phyloP scores from a whole-genome alignment of 2,113 vertebrate genomes.

The Coptodon bakossiorum region DNA sequence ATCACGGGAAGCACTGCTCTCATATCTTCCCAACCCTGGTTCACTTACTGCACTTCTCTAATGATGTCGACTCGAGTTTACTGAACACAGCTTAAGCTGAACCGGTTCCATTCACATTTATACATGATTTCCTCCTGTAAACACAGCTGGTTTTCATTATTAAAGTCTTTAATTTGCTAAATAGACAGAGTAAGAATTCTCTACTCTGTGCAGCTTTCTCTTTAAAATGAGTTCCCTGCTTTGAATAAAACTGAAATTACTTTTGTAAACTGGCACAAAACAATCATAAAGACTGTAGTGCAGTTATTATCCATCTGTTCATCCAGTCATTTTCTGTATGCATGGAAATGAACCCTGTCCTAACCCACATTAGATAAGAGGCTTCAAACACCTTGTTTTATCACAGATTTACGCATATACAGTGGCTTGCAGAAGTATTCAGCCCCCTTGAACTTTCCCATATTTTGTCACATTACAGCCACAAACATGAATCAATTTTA shows the following conservation, averaged over 20 bases:
- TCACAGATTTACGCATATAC: not conserved
- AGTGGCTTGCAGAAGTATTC: not conserved
- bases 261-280: not conserved
- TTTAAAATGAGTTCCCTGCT: not conserved
- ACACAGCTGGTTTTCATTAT: not conserved
- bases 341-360: not conserved
- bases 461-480: no score
- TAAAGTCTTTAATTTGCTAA: not conserved
- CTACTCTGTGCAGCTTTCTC: not conserved
- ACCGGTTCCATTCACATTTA: not conserved
- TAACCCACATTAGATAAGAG: not conserved
- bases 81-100: not conserved
- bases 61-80: not conserved
- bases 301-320: not conserved
- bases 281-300: not conserved
- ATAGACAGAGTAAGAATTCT: not conserved
- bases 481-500: no score
- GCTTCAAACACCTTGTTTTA: not conserved
- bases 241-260: not conserved
- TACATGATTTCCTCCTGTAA: not conserved
- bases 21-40: not conserved
- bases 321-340: not conserved
- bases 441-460: no score
- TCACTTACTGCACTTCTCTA: not conserved
- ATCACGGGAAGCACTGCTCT: not conserved